Base-by-base conservation (phyloP, 2,888 invertebrate genomes). In the Athalia circularis region DNA sequence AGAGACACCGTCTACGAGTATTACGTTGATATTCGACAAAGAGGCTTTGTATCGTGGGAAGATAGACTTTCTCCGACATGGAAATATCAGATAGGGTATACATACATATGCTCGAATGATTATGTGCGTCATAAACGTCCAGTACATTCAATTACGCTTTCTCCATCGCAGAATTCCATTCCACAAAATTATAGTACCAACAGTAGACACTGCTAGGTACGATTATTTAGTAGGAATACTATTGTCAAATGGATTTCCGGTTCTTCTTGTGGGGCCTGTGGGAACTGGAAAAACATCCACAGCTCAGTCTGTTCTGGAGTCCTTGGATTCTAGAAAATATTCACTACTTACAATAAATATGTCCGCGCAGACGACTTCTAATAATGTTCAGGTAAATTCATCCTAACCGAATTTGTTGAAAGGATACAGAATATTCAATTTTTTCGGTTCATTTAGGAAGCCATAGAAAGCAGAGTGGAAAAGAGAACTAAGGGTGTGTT, bases 1-100 rank as follows among this genome's bases (percentile, higher is more conserved):
- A 96, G 95, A 86, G 97, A 97, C 87, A 96, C 96, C 0, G 93
- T 97, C 7, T 97, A 96, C 89, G 97, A 98, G 89, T 98, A 98
- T 90, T 96, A 92, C 88, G 96, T 97, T n/a, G 96, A 97, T 86
- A 93, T 94, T 57, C 91, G 93, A 80, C 92, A 94, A 81, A 92
- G 93, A 48, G 91, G 92, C 79, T 96, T 96, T 91, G 91, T 93
- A 72, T 93, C 94, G 15, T 97, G 97, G 97, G 96, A 96, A 84
- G 95, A 95, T 78, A 94, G 93, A 87, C 91, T 97, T 81, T 93
- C 94, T 0, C 93, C 93, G 75, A 92, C 92, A 78, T 97, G 97
- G 97, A 94, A 92, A 89, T 96, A 92, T 85, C 94, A 94, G 79
- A 89, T 93, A 0, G 92, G 87, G 95, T 95, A 84, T 88, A 52